Percentiles rank a stretch among this genome's conserved stretches.
These are phyloP conservation scores for Hirudo medicinalis DNA, from an alignment of 1,140 invertebrate species.

Conservation along the genomic window DNA sequence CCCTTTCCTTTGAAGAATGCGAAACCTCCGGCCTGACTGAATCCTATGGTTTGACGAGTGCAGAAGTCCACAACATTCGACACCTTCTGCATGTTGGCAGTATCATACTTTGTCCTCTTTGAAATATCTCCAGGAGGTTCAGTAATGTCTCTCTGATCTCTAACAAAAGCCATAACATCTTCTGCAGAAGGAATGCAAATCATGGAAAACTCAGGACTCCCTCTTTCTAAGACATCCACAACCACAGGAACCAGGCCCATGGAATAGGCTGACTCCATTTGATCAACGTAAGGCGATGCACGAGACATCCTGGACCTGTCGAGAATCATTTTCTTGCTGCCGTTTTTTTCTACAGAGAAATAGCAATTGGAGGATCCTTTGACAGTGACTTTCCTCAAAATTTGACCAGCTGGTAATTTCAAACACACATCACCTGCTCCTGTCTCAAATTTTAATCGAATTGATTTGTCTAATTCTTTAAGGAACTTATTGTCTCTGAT, in stretches of 20 bases:
- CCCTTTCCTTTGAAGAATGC: slow-evolving; percentile 45
- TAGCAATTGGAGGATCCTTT: background rate
- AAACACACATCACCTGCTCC: slow-evolving; percentile 23
- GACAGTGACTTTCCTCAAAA: background rate
- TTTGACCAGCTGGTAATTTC: slow-evolving; percentile 26
- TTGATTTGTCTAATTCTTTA: background rate
- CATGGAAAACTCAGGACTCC: slow-evolving; percentile 30
- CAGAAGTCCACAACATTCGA: slow-evolving; percentile 34
- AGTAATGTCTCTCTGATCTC: too few species aligned
- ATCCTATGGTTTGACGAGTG: slow-evolving; percentile 56
- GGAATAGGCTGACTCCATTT: background rate
- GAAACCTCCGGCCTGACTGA: slow-evolving; percentile 54
- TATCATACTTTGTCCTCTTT: too few species aligned
- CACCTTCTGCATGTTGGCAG: slow-evolving; percentile 29
- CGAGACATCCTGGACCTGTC: background rate
- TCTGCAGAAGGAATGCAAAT: slow-evolving; percentile 43
- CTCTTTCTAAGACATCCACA: slow-evolving; percentile 28
- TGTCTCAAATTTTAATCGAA: background rate
- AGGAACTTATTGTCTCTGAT: slow-evolving; percentile 5
- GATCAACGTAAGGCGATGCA: background rate
- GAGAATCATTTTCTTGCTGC: background rate
- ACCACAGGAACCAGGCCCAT: slow-evolving; percentile 29
- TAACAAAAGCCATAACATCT: slow-evolving; percentile 44
- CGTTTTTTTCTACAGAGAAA: background rate
- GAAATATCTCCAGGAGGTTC: too few species aligned